Evolutionary conservation across 2,888 invertebrate species (phyloP).

Genomic region (Tortricodes alternella): DNA sequence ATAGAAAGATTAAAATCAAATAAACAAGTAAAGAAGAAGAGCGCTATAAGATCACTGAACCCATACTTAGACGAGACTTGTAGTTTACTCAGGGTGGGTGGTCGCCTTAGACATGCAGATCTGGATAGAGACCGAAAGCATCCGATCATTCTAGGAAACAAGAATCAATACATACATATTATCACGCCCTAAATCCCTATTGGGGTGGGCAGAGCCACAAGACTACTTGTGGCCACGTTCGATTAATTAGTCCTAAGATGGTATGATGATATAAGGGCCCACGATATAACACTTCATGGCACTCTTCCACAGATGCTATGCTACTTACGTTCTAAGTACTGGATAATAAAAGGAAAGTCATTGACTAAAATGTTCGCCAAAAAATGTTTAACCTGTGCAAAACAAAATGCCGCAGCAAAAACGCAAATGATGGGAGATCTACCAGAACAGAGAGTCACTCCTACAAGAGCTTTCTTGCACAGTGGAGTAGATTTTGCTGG

Average conservation of each 20-base stretch:
- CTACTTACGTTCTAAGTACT: conserved; percentile 33
- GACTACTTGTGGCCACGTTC: no score
- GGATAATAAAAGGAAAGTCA: conserved; percentile 10
- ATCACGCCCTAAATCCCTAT: no score
- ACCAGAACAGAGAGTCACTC: conserved; percentile 1
- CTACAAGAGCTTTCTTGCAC: conserved; percentile 4
- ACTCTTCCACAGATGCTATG: conserved; percentile 37
- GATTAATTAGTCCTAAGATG: no score
- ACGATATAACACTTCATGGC: conserved; percentile 37
- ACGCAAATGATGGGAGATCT: conserved; percentile 23
- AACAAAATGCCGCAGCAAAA: background rate
- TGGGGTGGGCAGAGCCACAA: no score
- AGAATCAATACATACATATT: conserved; percentile 27
- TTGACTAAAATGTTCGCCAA: no score
- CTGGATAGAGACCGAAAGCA: conserved; percentile 32
- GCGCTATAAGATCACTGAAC: conserved; percentile 32
- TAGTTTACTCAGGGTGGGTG: conserved; percentile 40
- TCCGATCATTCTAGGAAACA: conserved; percentile 39
- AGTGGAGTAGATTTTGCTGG: conserved; percentile 25
- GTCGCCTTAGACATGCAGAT: conserved; percentile 33
- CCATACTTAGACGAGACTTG: conserved; percentile 34
- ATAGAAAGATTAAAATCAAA: conserved; percentile 14
- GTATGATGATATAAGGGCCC: no score
- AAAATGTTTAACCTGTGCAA: conserved; percentile 8
- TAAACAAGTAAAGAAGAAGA: conserved; percentile 23